Percentiles rank a stretch among this genome's conserved stretches.
Conservation (phyloP, 1,140 invertebrate species). For the Papilio polytes region DNA sequence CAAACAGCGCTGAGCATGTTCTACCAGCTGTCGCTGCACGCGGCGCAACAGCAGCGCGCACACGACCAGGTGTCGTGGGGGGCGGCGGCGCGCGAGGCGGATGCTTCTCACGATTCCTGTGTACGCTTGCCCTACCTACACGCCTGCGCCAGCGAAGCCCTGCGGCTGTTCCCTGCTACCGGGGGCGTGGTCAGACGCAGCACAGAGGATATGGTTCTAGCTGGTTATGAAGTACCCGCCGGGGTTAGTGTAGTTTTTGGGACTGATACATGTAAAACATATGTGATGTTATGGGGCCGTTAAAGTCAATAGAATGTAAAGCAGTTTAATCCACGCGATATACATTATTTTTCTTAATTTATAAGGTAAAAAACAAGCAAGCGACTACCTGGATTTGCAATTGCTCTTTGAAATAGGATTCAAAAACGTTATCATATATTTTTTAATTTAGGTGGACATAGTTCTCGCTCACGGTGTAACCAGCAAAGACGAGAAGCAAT, state of each 20-base stretch:
- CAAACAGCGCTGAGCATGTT: constrained; percentile 74
- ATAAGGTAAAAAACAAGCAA: too few relatives aligned
- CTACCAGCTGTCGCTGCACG: constrained; percentile 74
- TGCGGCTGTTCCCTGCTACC: constrained; percentile 70
- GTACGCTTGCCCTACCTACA: constrained; percentile 62
- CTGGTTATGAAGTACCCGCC: constrained; percentile 54
- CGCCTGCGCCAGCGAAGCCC: constrained; percentile 63
- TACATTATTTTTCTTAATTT: too few relatives aligned
- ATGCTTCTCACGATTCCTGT: constrained; percentile 38
- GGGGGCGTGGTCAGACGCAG: constrained; percentile 74
- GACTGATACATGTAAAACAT: neutral
- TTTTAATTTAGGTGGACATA: constrained; percentile 69
- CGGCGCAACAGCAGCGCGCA: constrained; percentile 70
- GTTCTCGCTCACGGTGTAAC: constrained; percentile 72
- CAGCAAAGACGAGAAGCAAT: constrained; percentile 70
- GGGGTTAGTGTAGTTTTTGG: constrained; percentile 58
- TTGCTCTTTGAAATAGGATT: too few relatives aligned
- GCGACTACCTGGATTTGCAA: too few relatives aligned
- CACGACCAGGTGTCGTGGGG: constrained; percentile 75
- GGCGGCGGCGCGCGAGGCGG: constrained; percentile 59
- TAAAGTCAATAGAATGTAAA: too few relatives aligned
- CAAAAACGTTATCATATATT: neutral
- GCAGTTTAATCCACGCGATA: too few relatives aligned
- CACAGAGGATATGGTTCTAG: constrained; percentile 59
- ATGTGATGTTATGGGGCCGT: too few relatives aligned